Evolutionary conservation across 2,797 vertebrate genomes (phyloP), one percentile per base, ranked within the genome.

Genomic region (Yasuhikotakia modesta): DNA sequence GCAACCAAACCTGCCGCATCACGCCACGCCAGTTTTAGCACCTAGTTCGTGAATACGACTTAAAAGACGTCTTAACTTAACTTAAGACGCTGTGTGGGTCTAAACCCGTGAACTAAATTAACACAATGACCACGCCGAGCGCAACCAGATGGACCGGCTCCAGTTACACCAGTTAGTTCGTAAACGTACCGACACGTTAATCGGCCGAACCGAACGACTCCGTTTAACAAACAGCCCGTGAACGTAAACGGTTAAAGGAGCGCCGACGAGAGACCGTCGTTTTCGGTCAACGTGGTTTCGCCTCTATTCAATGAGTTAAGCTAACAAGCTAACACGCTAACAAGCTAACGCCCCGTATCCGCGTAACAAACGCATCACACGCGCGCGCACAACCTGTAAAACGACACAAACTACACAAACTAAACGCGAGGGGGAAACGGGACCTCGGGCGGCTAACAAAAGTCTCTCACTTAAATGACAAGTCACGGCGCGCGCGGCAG

Each of bases 401-500:
- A n/a, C n/a, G n/a, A n/a, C n/a, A n/a, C n/a, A n/a, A n/a, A n/a
- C n/a, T n/a, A n/a, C n/a, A n/a, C n/a, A n/a, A 16, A 11, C 35
- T 30, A 30, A 48, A 32, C 12, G 4, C n/a, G 2, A 11, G 11
- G 24, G 6, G 7, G 1, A 1, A 21, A 68, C 16, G 8, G 0
- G 24, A 1, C 14, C 11, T 57, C 0, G 43, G 11, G n/a, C 52
- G 73, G 45, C 10, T 17, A 2, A 68, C 5, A 7, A 17, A 68
- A 35, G 67, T 63, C 63, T 39, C 14, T 63, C 21, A 13, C 7
- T 50, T 17, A 73, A 50, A 55, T 57, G 63, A 82, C 55, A 68
- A 83, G 50, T 72, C 60, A 60, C 48, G 22, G 19, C 21, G 86
- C 81, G 83, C 86, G 88, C 84, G 80, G 35, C 35, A 6, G 5